Evolutionary conservation across 2,113 vertebrate species (phyloP).

Genomic region (Labeo rohita): DNA sequence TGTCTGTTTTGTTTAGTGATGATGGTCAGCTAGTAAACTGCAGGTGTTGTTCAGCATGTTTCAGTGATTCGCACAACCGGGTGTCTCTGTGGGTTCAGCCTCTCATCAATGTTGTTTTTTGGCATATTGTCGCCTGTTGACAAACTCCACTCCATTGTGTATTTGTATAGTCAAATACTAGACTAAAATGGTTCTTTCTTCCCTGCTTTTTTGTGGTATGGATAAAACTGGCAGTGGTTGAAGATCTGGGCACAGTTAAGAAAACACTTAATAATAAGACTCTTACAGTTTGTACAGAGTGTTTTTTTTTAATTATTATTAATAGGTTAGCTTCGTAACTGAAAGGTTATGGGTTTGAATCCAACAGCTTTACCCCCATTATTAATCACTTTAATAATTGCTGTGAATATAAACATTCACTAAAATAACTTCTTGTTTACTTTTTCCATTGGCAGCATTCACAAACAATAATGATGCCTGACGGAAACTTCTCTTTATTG

Average conservation of each 20-base stretch:
- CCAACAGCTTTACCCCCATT: too few relatives aligned
- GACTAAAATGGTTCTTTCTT: neutral
- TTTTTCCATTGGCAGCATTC: neutral
- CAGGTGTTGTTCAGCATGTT: conserved; percentile 12
- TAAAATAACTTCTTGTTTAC: neutral
- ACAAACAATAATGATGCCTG: conserved; percentile 2
- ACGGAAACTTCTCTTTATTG: neutral
- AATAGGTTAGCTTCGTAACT: too few relatives aligned
- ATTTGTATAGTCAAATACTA: neutral
- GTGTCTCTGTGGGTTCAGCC: neutral
- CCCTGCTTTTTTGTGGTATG: neutral
- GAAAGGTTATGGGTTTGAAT: too few relatives aligned
- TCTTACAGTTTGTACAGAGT: neutral
- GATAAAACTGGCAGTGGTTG: neutral
- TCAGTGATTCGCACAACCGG: neutral
- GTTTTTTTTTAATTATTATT: neutral
- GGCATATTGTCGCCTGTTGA: neutral
- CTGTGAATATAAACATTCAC: neutral
- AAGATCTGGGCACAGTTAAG: neutral
- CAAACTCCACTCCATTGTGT: neutral
- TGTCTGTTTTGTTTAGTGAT: conserved; percentile 23
- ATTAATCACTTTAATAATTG: neutral
- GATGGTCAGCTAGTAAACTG: conserved; percentile 23
- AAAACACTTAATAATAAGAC: neutral
- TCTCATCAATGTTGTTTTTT: neutral